Conservation (phyloP, 2,888 invertebrate species). For the Bellardia pandia region DNA sequence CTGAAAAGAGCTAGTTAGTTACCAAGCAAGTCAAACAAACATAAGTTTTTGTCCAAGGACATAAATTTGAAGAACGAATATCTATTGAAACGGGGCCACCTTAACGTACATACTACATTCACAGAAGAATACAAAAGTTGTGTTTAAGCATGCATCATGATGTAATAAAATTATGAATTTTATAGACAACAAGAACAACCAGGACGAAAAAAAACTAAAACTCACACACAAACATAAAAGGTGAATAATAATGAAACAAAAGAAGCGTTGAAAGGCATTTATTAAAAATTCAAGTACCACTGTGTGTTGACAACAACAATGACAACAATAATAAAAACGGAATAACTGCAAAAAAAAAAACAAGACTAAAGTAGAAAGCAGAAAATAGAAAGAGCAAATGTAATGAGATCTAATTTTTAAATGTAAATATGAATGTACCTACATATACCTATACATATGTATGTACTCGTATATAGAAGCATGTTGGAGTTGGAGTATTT, state of each 20-base stretch:
- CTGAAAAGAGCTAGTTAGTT: too few relatives aligned
- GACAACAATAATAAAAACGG: conserved; percentile 2
- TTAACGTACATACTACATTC: neutral
- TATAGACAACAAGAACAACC: conserved; percentile 49
- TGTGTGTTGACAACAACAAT: conserved; percentile 74
- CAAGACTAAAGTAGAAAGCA: neutral
- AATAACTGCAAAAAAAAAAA: conserved; percentile 1
- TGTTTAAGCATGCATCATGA: conserved; percentile 57
- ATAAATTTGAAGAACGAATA: too few relatives aligned
- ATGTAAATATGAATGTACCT: conserved; percentile 1
- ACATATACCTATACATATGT: too few relatives aligned
- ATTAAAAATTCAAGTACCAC: conserved; percentile 81
- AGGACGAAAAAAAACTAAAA: neutral
- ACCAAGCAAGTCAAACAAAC: too few relatives aligned
- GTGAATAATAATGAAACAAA: conserved; percentile 71
- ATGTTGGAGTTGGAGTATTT: neutral
- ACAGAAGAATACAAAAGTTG: conserved; percentile 14
- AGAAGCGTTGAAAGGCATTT: conserved; percentile 76
- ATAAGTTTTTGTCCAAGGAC: too few relatives aligned
- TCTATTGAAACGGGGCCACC: neutral
- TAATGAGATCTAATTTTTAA: conserved; percentile 68
- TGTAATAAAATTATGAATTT: conserved; percentile 73
- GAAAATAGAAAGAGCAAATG: conserved; percentile 60
- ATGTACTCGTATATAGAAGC: neutral
- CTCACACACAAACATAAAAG: conserved; percentile 30